Base-by-base conservation (phyloP, 2,888 invertebrate species). In the Euplexia lucipara region DNA sequence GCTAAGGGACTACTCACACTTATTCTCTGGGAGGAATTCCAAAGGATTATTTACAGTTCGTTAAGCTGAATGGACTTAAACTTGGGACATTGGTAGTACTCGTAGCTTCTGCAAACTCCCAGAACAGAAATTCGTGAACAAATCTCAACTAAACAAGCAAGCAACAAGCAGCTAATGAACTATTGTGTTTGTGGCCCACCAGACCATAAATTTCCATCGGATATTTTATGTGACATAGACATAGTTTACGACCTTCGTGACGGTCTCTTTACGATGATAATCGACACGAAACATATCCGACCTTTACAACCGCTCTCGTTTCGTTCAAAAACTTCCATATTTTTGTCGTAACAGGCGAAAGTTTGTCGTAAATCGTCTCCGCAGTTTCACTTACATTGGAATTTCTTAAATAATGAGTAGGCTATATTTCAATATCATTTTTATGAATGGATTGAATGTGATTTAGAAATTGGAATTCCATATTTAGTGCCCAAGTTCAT, bases 231-330 rank as follows among this genome's bases (percentile, higher is more conserved):
- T 42, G 58, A 47, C 64, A 47, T 63, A 60, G 67, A 49, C 58
- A 58, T 39, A 41, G 58, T 74, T 78, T 74, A 78, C 59, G 70
- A 63, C 62, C 68, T 75, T 70, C 67, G 69, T 73, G 69, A 66
- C 58, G 61, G 54, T 63, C 48, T 64, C 42, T 22, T 51, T 74
- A 66, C 62, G 54, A 78, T 70, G 63, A 52, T 65, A 67, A 69
- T 74, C 51, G 66, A 67, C 75, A 72, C 65, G 74, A 49, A 70
- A 64, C 48, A 53, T 47, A 57, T 37, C 34, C 44, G 68, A 63
- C 66, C 49, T 65, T 54, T 63, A 37, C n/a, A 59, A 47, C 39
- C 42, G 67, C 66, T 77, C 79, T 73, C 70, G 54, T 76, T 72
- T 75, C 59, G 41, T 74, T 65, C 22, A 64, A 53, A 64, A 47